Evolutionary conservation across 1,140 invertebrate genomes (phyloP).

Genomic region (Mylabris phalerata): DNA sequence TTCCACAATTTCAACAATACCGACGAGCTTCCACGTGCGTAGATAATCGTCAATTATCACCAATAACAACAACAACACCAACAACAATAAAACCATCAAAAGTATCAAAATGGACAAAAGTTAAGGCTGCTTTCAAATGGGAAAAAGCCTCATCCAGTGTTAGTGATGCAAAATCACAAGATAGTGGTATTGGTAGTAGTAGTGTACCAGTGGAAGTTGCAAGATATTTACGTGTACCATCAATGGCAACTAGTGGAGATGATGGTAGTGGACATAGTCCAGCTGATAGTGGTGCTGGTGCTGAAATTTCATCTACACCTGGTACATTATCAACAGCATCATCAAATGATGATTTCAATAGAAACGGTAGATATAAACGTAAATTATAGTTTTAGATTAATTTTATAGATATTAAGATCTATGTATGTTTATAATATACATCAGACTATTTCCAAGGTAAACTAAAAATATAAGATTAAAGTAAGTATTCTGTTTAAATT

Average conservation of each 20-base stretch:
- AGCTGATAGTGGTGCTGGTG: slow-evolving; percentile 44
- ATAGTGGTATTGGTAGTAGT: slow-evolving; percentile 40
- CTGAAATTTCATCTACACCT: slow-evolving; percentile 42
- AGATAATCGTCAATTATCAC: slow-evolving; percentile 17
- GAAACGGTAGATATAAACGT: slow-evolving; percentile 23
- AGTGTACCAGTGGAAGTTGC: slow-evolving; percentile 37
- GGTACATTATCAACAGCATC: slow-evolving; percentile 47
- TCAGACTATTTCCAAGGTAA: neutral
- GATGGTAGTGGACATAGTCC: slow-evolving; percentile 42
- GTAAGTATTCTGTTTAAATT: no score
- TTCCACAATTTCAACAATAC: slow-evolving; percentile 1
- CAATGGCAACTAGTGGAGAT: slow-evolving; percentile 22
- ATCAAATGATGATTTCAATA: slow-evolving; percentile 46
- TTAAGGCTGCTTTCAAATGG: slow-evolving; percentile 72
- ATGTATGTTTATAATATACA: no score
- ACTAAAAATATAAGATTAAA: neutral
- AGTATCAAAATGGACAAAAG: slow-evolving; percentile 75
- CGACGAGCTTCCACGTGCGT: slow-evolving; percentile 11
- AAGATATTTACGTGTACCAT: slow-evolving; percentile 47
- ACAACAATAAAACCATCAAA: slow-evolving; percentile 45
- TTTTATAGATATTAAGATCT: neutral
- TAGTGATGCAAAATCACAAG: slow-evolving; percentile 39
- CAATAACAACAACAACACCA: slow-evolving; percentile 9
- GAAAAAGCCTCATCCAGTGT: slow-evolving; percentile 49
- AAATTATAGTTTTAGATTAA: slow-evolving; percentile 1